Evolutionary conservation across 2,888 invertebrate genomes (phyloP).

Genomic region (Drosophila mimetica): DNA sequence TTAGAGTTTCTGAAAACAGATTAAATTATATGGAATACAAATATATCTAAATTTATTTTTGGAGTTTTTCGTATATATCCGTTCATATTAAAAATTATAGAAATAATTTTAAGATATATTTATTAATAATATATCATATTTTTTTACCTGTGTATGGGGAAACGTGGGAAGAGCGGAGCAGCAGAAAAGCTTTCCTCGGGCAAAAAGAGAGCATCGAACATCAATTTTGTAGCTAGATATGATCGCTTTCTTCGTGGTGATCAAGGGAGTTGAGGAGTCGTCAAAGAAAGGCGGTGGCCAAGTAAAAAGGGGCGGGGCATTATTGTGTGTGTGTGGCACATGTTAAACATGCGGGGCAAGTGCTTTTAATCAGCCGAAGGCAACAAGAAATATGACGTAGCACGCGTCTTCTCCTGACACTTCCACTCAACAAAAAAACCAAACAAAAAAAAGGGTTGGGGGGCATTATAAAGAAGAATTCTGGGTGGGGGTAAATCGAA

Average conservation of each 20-base stretch:
- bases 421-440: background rate
- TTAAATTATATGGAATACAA: no score
- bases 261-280: background rate
- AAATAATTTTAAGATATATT: no score
- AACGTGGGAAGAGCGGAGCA: background rate
- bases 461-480: background rate
- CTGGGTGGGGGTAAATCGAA: conserved; percentile 11
- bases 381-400: conserved; percentile 46
- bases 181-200: conserved; percentile 10
- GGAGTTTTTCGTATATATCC: no score
- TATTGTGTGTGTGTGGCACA: conserved; percentile 25
- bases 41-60: no score
- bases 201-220: conserved; percentile 35
- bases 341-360: conserved; percentile 34
- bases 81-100: no score
- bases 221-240: conserved; percentile 37
- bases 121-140: background rate
- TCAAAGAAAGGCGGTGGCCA: background rate
- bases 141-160: background rate
- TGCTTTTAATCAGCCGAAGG: conserved; percentile 37
- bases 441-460: background rate
- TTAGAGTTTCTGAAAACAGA: no score
- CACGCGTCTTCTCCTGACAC: conserved; percentile 25
- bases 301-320: background rate
- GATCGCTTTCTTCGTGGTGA: conserved; percentile 10